Evolutionary conservation across 2,797 vertebrate genomes (phyloP).

Genomic region (Hipposideros larvatus): DNA sequence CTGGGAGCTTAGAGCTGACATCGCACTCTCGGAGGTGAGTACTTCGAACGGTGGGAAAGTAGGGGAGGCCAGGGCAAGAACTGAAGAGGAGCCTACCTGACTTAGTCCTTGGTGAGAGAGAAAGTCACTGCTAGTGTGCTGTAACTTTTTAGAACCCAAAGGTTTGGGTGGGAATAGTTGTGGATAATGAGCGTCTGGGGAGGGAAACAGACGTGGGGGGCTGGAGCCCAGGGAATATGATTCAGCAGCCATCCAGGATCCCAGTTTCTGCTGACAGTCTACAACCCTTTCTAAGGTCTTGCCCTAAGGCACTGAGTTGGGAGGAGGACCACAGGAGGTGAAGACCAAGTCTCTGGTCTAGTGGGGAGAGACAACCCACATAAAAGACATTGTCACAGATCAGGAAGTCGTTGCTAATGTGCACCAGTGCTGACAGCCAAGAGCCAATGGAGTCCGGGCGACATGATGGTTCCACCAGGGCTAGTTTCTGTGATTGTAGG

Average conservation of each 20-base stretch:
- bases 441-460: neutral
- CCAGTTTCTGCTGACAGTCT: neutral
- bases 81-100: neutral
- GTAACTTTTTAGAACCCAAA: slow-evolving; percentile 16
- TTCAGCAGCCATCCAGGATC: neutral
- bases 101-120: neutral
- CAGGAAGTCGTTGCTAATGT: slow-evolving; percentile 37
- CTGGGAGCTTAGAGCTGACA: neutral
- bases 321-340: neutral
- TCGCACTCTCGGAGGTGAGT: neutral
- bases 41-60: neutral
- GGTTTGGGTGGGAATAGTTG: neutral
- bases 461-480: neutral
- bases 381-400: neutral
- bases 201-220: neutral
- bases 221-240: neutral
- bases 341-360: neutral
- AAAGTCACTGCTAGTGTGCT: neutral
- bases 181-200: neutral
- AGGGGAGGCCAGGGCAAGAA: neutral
- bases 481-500: neutral
- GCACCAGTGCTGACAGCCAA: neutral
- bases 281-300: neutral
- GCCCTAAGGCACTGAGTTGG: neutral
- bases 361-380: neutral